Conservation (phyloP, 2,888 invertebrate genomes). For the Latheticus oryzae region DNA sequence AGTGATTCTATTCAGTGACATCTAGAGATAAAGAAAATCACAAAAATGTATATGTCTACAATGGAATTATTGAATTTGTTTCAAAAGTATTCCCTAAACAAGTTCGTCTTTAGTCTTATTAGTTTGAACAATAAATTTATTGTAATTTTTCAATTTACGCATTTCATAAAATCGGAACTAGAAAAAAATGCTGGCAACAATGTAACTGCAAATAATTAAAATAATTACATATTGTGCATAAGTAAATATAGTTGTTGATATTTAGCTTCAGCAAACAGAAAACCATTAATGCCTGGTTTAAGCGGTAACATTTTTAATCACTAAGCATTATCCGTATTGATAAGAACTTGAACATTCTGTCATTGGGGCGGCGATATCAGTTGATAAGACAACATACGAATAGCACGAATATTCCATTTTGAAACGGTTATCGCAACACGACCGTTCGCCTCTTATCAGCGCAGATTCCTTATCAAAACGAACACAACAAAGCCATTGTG, state of each 20-base stretch:
- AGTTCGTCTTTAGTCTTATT: too few species aligned
- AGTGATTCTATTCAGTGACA: too few species aligned
- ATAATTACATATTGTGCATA: conserved; percentile 41
- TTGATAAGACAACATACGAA: conserved; percentile 62
- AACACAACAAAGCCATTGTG: conserved; percentile 62
- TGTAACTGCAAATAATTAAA: conserved; percentile 43
- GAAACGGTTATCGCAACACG: conserved; percentile 64
- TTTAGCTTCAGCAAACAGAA: conserved; percentile 40
- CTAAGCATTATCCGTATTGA: conserved; percentile 42
- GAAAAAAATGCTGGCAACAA: too few species aligned
- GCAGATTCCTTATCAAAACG: conserved; percentile 61
- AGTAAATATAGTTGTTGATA: conserved; percentile 36
- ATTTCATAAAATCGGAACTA: too few species aligned
- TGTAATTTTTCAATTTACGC: too few species aligned
- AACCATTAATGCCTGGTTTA: conserved; percentile 43
- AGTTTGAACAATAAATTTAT: too few species aligned
- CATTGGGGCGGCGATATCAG: conserved; percentile 60
- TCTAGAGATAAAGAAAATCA: too few species aligned
- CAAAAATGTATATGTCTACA: too few species aligned
- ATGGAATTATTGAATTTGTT: too few species aligned
- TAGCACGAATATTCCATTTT: conserved; percentile 67
- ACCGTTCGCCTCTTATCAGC: conserved; percentile 61
- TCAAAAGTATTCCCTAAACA: too few species aligned
- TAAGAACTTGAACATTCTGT: conserved; percentile 55
- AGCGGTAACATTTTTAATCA: conserved; percentile 42